phyloP scores from a whole-genome alignment of 1,140 invertebrate genomes.

The Lineus longissimus region DNA sequence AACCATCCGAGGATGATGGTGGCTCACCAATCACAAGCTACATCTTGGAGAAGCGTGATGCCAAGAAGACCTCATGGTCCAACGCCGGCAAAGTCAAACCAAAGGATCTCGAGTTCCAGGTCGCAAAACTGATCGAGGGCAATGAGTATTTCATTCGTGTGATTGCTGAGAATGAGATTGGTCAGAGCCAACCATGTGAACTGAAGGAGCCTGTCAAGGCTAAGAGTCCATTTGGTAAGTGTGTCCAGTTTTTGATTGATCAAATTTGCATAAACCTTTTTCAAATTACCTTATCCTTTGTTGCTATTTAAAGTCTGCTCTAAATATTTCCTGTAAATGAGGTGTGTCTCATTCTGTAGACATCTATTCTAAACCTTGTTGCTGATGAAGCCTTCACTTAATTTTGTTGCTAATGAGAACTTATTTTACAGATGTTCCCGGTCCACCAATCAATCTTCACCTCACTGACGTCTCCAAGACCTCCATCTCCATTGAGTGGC shows the following conservation, averaged over 20 bases:
- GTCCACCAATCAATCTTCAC: conserved; percentile 78
- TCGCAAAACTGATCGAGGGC: conserved; percentile 81
- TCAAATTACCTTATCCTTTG: too few species aligned
- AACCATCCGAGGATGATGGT: conserved; percentile 80
- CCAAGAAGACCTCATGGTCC: conserved; percentile 19
- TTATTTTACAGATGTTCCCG: conserved; percentile 65
- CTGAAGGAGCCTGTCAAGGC: conserved; percentile 70
- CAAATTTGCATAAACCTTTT: too few species aligned
- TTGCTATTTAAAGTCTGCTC: neutral
- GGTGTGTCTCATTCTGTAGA: too few species aligned
- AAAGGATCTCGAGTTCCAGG: conserved; percentile 65
- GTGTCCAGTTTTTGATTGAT: conserved; percentile 21
- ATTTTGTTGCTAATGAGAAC: neutral
- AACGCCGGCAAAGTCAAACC: conserved; percentile 51
- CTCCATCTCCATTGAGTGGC: conserved; percentile 86
- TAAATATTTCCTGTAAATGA: too few species aligned
- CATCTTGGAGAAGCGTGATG: conserved; percentile 73
- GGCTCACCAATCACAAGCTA: conserved; percentile 91
- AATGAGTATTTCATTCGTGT: conserved; percentile 95
- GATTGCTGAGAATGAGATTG: conserved; percentile 94
- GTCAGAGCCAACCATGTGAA: conserved; percentile 84
- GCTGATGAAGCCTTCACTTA: neutral
- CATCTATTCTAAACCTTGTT: too few species aligned
- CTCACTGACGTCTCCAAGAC: conserved; percentile 79
- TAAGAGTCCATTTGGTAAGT: conserved; percentile 87